Evolutionary conservation across 1,140 invertebrate genomes (phyloP), one percentile per base, ranked within the genome.

Genomic region (Drosophila cardini): DNA sequence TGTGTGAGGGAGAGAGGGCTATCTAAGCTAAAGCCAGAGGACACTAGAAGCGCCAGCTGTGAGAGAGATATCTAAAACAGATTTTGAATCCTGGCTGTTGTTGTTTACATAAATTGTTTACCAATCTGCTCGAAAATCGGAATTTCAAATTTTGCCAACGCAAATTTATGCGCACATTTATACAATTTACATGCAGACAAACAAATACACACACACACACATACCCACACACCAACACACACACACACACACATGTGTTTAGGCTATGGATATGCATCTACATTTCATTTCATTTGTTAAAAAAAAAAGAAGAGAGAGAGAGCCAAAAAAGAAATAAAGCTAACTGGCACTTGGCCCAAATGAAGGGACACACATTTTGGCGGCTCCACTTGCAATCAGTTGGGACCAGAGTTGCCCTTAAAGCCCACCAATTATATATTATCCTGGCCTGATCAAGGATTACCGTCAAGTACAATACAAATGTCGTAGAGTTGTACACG

Each of bases 81-180:
- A 76, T 76, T 76, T 69, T 63, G 21, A 67, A 36, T 55, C 15
- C 32, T 48, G 74, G 78, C 70, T 76, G 80, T 77, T 90, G 55
- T 76, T 79, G 82, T 81, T 90, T 87, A 86, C 86, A 90, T 90
- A 90, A 86, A 90, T 86, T 90, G 86, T 90, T 90, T 90, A 90
- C 86, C 86, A 90, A 90, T 90, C 86, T 90, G 86, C 68, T 86
- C 76, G 71, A 90, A 90, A 86, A 90, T 90, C 86, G 86, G 87
- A 86, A 90, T 90, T 90, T 90, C 87, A 90, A 90, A 90, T 90
- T 90, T 80, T 69, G 63, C 67, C 80, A 75, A 72, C 73, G 67
- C 74, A 89, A 87, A 89, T 89, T 84, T 89, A 89, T 89, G 84
- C 85, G 85, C 85, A 90, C 84, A 89, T 90, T 89, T 89, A 89